Conservation (phyloP, 92 coral and sea anemone genomes). For the Micromussa lordhowensis region DNA sequence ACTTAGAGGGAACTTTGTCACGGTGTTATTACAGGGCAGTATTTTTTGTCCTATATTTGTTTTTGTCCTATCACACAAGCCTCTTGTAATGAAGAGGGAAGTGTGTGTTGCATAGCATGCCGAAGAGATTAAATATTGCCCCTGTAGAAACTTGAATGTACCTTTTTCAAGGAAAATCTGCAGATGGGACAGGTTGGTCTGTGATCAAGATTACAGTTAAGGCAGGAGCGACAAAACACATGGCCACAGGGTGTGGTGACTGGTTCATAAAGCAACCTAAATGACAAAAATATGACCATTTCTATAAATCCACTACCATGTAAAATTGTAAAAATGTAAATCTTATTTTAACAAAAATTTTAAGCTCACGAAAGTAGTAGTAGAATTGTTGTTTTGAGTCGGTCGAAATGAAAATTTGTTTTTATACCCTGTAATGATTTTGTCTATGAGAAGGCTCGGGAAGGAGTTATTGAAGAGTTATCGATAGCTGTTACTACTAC, state of each 20-base stretch:
- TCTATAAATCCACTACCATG: too few species aligned
- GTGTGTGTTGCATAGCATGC: neutral
- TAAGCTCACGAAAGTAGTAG: too few species aligned
- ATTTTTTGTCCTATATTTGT: too few species aligned
- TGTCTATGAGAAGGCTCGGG: too few species aligned
- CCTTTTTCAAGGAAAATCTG: constrained; percentile 78
- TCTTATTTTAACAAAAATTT: too few species aligned
- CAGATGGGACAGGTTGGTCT: constrained; percentile 92
- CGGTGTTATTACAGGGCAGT: neutral
- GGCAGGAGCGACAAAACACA: constrained; percentile 91
- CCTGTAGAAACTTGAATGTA: neutral
- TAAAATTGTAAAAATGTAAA: too few species aligned
- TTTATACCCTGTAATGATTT: too few species aligned
- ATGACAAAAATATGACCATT: neutral
- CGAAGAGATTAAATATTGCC: neutral
- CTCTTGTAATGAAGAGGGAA: neutral
- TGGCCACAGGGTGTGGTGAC: constrained; percentile 98
- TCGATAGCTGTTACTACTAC: too few species aligned
- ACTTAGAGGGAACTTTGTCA: neutral
- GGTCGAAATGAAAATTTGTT: too few species aligned
- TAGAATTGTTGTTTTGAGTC: too few species aligned
- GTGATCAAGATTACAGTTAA: constrained; percentile 92
- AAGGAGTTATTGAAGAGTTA: too few species aligned
- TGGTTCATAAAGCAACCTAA: constrained; percentile 88
- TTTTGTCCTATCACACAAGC: neutral